These are phyloP conservation scores for Molossus alvarezi DNA, from an alignment of 2,797 vertebrate species.

Conservation along the genomic window DNA sequence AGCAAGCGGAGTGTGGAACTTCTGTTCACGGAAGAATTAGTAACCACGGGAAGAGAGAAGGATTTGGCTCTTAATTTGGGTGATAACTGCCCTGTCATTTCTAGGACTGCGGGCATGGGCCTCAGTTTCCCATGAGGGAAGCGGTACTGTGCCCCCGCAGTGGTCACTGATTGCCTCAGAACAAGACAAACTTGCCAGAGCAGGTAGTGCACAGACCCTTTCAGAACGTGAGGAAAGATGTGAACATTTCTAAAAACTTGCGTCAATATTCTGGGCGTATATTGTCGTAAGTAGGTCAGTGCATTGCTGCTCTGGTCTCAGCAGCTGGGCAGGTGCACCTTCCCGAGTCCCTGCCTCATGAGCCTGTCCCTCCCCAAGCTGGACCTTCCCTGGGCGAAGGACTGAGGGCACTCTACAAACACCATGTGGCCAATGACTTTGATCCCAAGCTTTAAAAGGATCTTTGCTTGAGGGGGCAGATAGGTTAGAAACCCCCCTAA, in stretches of 20 bases:
- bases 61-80: not conserved
- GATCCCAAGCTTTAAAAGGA: constrained; percentile 7
- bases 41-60: not conserved
- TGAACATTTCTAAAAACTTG: not conserved
- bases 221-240: not conserved
- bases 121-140: constrained; percentile 6
- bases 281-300: not conserved
- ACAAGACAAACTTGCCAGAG: not conserved
- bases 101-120: not conserved
- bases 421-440: not conserved
- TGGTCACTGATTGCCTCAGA: not conserved
- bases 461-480: not conserved
- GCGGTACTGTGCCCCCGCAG: not conserved
- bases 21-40: constrained; percentile 18
- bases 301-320: not conserved
- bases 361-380: accelerated
- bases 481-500: not conserved
- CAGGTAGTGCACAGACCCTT: not conserved
- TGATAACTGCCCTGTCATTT: not conserved
- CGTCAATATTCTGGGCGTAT: not conserved
- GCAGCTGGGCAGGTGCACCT: not conserved
- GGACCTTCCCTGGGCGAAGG: not conserved
- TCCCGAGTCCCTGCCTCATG: not conserved
- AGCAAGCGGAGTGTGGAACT: not conserved
- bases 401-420: not conserved